Evolutionary conservation across 2,888 invertebrate species (phyloP).

Genomic region (Globia sparganii): DNA sequence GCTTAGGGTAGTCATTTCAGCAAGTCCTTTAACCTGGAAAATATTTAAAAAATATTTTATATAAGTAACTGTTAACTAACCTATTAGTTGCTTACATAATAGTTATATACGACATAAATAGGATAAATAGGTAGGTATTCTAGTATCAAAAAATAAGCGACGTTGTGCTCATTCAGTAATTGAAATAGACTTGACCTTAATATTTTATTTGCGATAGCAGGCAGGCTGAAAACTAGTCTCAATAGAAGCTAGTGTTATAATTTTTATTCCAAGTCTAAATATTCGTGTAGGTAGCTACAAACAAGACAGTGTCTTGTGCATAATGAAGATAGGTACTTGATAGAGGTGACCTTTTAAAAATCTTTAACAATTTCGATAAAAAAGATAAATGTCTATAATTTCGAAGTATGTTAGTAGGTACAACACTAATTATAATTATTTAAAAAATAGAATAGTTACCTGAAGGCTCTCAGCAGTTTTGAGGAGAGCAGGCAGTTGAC

Average conservation of each 20-base stretch:
- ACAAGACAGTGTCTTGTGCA: not conserved
- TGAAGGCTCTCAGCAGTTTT: slow-evolving; percentile 98
- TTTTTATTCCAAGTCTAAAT: slow-evolving; percentile 1
- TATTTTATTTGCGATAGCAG: slow-evolving; percentile 39
- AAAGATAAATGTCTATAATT: not conserved
- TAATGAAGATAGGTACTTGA: not conserved
- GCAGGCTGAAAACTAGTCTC: slow-evolving; percentile 39
- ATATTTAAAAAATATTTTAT: not conserved
- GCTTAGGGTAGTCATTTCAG: slow-evolving; percentile 97
- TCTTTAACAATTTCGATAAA: not conserved
- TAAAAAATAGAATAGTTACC: slow-evolving; percentile 81
- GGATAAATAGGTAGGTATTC: not conserved
- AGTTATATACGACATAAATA: not conserved
- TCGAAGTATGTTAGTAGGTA: too few species aligned
- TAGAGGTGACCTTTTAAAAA: not conserved
- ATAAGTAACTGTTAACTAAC: not conserved
- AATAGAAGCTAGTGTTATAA: slow-evolving; percentile 41
- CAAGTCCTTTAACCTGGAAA: slow-evolving; percentile 94
- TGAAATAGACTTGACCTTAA: slow-evolving; percentile 60
- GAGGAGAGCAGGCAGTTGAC: slow-evolving; percentile 96
- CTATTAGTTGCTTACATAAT: not conserved
- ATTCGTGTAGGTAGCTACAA: slow-evolving; percentile 12
- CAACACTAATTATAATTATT: too few species aligned
- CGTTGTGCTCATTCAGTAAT: slow-evolving; percentile 42
- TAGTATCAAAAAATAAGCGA: slow-evolving; percentile 35